Conservation (phyloP, 2,888 invertebrate genomes). For the Lepas anatifera region DNA sequence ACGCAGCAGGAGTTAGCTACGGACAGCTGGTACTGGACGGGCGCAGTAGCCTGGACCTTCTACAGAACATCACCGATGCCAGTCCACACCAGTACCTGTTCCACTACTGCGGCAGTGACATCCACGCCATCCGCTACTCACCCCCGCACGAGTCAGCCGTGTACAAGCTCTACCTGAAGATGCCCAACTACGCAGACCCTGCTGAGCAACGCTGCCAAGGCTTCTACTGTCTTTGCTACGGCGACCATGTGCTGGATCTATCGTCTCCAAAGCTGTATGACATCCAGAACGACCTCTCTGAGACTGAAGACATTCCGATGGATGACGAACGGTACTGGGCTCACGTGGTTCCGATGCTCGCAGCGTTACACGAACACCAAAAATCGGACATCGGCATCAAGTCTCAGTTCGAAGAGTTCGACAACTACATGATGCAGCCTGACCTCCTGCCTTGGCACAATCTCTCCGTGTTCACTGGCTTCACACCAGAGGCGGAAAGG, state of each 20-base stretch:
- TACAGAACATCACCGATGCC: background rate
- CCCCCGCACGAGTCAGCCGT: background rate
- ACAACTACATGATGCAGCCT: background rate
- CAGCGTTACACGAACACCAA: background rate
- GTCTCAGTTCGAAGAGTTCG: background rate
- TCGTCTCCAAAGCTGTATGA: slow-evolving; percentile 21
- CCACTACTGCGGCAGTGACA: slow-evolving; percentile 12
- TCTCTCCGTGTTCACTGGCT: too few species aligned
- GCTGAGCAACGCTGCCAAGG: slow-evolving; percentile 20
- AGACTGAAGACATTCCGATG: background rate
- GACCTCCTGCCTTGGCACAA: background rate
- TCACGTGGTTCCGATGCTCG: background rate
- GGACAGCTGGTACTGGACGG: slow-evolving; percentile 8
- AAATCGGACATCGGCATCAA: background rate
- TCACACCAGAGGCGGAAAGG: too few species aligned
- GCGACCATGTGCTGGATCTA: slow-evolving; percentile 16
- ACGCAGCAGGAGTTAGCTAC: slow-evolving; percentile 29
- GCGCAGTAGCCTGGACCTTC: slow-evolving; percentile 9
- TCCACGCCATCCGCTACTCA: slow-evolving; percentile 7
- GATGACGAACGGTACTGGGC: background rate
- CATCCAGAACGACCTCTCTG: slow-evolving; percentile 19
- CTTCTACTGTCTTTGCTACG: slow-evolving; percentile 19
- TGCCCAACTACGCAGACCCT: slow-evolving; percentile 16
- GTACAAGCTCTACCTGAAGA: slow-evolving; percentile 20
- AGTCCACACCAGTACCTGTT: background rate